These are phyloP conservation scores for Galerucella pusilla DNA, from an alignment of 2,888 invertebrate species.

Conservation along the genomic window DNA sequence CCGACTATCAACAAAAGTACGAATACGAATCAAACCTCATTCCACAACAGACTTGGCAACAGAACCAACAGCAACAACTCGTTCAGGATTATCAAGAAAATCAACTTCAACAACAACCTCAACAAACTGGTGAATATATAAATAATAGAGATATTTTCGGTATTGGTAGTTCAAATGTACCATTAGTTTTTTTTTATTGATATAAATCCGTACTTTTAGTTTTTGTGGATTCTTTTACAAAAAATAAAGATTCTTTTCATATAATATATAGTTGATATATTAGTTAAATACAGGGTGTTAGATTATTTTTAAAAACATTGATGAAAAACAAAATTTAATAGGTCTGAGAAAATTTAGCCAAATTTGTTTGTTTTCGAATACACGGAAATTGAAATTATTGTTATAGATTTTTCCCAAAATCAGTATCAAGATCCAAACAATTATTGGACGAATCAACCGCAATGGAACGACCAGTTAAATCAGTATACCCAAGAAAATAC, in stretches of 20 bases:
- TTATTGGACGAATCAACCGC: slow-evolving; percentile 55
- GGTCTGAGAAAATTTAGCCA: too few species aligned
- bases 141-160: not conserved
- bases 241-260: too few species aligned
- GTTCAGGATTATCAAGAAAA: slow-evolving; percentile 49
- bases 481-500: slow-evolving; percentile 55
- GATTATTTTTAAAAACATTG: not conserved
- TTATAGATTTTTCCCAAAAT: slow-evolving; percentile 46
- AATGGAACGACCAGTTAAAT: slow-evolving; percentile 51
- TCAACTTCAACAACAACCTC: slow-evolving; percentile 40
- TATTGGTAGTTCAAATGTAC: too few species aligned
- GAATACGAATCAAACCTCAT: slow-evolving; percentile 51
- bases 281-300: not conserved
- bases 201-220: too few species aligned
- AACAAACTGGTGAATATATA: slow-evolving; percentile 2
- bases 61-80: slow-evolving; percentile 54
- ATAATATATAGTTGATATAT: too few species aligned
- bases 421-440: slow-evolving; percentile 54
- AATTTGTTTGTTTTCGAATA: not conserved
- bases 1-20: slow-evolving; percentile 54
- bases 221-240: too few species aligned
- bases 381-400: not conserved
- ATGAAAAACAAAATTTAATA: too few species aligned
- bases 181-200: too few species aligned
- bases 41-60: slow-evolving; percentile 48